These are phyloP conservation scores for Tryphoninae sp. DNA, from an alignment of 2,888 invertebrate genomes.

Conservation along the genomic window DNA sequence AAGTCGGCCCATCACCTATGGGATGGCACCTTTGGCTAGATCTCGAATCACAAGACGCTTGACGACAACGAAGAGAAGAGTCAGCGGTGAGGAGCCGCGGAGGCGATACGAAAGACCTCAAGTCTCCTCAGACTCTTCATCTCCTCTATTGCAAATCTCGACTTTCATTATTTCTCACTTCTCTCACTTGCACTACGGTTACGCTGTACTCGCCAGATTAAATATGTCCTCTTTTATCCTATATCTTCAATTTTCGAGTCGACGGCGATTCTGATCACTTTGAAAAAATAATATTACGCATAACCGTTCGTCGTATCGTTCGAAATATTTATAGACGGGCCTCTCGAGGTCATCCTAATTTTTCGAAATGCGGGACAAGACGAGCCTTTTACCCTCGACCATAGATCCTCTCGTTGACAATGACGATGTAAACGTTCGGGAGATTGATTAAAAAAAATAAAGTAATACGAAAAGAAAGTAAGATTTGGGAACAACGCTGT, in stretches of 20 bases:
- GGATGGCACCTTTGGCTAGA: slow-evolving; percentile 72
- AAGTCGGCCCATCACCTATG: slow-evolving; percentile 79
- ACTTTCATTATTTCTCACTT: slow-evolving; percentile 59
- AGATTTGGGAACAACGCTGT: too few relatives aligned
- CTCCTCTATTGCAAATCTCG: slow-evolving; percentile 54
- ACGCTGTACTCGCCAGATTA: neutral
- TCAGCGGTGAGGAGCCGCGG: slow-evolving; percentile 40
- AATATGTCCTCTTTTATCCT: slow-evolving; percentile 15
- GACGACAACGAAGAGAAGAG: slow-evolving; percentile 25
- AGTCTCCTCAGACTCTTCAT: slow-evolving; percentile 25
- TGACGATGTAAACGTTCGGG: too few relatives aligned
- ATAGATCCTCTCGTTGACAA: too few relatives aligned
- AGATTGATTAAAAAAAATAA: too few relatives aligned
- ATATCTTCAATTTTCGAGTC: neutral
- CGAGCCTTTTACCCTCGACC: too few relatives aligned
- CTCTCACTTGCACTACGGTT: neutral
- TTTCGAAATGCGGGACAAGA: neutral
- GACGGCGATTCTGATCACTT: neutral
- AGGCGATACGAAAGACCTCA: slow-evolving; percentile 42
- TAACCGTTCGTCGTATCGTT: neutral
- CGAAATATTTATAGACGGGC: neutral
- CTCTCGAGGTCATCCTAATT: slow-evolving; percentile 13
- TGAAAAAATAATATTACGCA: neutral
- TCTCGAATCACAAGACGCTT: slow-evolving; percentile 17
- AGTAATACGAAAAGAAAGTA: too few relatives aligned